Evolutionary conservation across 2,797 vertebrate species (phyloP), one percentile per base, ranked within the genome.

Genomic region (Cuniculus paca): DNA sequence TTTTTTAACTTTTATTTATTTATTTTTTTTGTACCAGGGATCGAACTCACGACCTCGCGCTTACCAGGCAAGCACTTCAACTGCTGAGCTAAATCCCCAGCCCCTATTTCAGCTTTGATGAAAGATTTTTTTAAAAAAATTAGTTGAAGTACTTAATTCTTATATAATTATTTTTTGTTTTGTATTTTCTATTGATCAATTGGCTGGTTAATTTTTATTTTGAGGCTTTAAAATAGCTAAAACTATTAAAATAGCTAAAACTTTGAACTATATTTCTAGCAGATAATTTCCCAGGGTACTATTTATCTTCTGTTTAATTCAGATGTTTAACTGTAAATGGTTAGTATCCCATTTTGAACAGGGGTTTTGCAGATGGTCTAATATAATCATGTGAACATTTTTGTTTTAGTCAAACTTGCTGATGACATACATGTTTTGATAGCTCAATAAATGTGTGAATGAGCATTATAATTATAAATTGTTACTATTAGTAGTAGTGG

Each of bases 111-210:
- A 75, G 31, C 34, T 65, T 70, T 94, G 75, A 68, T 88, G 50
- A 58, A 74, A 93, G 13, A 52, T 36, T 81, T 87, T 81, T 87
- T 48, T 42, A 1, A 1, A 54, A 4, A 14, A n/a, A 6, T 60
- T 82, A 74, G 93, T 52, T 65, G 22, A 95, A 93, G n/a, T 26
- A 20, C 6, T 86, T 68, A 52, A 68, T 54, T 16, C 20, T 83
- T 70, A 48, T 86, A 13, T 65, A 87, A 36, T 88, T 88, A 60
- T 68, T 91, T 95, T 96, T n/a, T 54, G 63, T 89, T 90, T 79
- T 75, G 22, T 77, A 24, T 72, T 56, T 75, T 81, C 68, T 91
- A 60, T 95, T 82, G 61, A 39, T 88, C 84, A 24, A 6, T 36
- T 85, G 19, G 0, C 22, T 87, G 12, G 45, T 82, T 88, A 83